These are phyloP conservation scores for Falco peregrinus DNA, from an alignment of 2,797 vertebrate genomes.

Conservation along the genomic window DNA sequence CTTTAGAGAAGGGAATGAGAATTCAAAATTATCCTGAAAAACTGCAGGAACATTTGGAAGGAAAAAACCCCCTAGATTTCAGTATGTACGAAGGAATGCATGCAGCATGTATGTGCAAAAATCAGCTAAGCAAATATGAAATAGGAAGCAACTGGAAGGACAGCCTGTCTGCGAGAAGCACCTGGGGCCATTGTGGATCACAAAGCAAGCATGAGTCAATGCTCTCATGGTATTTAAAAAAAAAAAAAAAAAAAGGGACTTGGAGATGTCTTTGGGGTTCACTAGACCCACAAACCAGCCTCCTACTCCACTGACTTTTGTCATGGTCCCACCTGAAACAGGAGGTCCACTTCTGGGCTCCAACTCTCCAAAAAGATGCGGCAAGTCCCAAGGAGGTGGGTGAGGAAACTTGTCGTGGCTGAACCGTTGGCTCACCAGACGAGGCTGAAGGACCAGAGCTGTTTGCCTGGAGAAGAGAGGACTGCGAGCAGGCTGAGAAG, in stretches of 20 bases:
- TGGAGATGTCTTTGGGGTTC: not conserved
- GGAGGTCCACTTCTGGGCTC: not conserved
- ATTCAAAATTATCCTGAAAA: not conserved
- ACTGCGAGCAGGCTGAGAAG: not conserved
- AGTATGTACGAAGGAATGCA: not conserved
- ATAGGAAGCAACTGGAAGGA: not conserved
- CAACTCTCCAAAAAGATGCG: not conserved
- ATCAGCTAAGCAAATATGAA: accelerated
- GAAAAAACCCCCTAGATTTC: not conserved
- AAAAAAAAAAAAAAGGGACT: not conserved
- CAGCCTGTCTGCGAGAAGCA: not conserved
- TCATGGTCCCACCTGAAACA: not conserved
- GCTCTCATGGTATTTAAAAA: not conserved
- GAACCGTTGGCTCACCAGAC: not conserved
- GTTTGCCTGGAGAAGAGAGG: not conserved
- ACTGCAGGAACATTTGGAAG: not conserved
- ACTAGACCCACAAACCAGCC: not conserved
- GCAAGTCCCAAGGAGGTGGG: not conserved
- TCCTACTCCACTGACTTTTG: accelerated
- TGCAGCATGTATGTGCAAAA: accelerated
- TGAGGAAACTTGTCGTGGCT: not conserved
- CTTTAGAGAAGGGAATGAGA: not conserved
- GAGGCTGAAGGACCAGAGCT: not conserved
- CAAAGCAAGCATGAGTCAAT: not conserved
- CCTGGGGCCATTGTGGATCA: not conserved